Evolutionary conservation across 1,140 invertebrate species (phyloP), one percentile per base, ranked within the genome.

Genomic region (Ladona fulva): DNA sequence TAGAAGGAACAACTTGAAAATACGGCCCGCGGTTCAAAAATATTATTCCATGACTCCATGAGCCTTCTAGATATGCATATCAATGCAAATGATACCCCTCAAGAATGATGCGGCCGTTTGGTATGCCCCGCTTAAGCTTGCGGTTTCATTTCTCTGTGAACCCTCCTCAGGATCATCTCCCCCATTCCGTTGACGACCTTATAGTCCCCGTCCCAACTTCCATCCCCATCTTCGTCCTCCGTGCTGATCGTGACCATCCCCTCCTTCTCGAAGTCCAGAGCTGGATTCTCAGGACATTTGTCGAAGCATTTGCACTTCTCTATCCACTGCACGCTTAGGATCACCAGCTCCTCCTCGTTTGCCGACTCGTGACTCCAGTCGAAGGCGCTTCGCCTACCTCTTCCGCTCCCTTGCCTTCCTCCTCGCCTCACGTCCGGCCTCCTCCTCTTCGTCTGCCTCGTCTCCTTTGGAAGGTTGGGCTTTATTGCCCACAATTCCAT

Each of bases 261-360:
- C 14, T 66, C 52, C 16, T 22, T 22, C 52, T 66, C 52, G 1
- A 3, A 1, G 5, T 66, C 52, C 16, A 66, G 3, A 10, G 44
- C 44, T 19, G 44, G 78, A 59, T 10, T 24, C 37, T 44, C 24
- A 0, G 24, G 37, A 29, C 77, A 79, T 14, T 24, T 24, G 16
- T 66, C 52, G 16, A 16, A 74, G 78, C 81, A 81, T 25, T 77
- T 66, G 25, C 81, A 82, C 25, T 81, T 81, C 37, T 81, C 42
- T 1, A 82, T 80, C 81, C 80, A 81, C 78, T 81, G 75, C 7
- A 81, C 77, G 7, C 78, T 77, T 6, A 77, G 77, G 66, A 66
- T 77, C 0, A 81, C 74, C 24, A 75, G 24, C 10, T 25, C 74
- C 74, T 25, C 37, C 8, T 42, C 74, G 19, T 25, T 75, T 1